These are phyloP conservation scores for Dysidea cf. avara DNA, from an alignment of 37 sponge, comb jelly and placozoan species.

Conservation along the genomic window DNA sequence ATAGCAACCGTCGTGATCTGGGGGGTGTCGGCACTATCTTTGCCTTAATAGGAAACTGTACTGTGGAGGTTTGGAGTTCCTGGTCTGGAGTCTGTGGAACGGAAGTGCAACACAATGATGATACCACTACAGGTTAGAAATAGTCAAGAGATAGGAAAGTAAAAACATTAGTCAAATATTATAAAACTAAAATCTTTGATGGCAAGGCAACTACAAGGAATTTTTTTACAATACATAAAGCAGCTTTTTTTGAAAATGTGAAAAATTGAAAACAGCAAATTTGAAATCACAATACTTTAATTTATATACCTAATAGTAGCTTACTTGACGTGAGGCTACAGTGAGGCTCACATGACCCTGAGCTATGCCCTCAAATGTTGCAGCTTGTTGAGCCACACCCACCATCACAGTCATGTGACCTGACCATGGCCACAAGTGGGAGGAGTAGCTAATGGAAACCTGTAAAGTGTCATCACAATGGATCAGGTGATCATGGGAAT, in stretches of 20 bases:
- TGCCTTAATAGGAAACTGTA: slow-evolving; percentile 81
- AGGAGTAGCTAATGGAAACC: slow-evolving; percentile 83
- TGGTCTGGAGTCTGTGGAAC: slow-evolving; percentile 2
- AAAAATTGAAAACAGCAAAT: too few relatives aligned
- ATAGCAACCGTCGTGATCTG: slow-evolving; percentile 78
- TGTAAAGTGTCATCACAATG: neutral
- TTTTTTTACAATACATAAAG: too few relatives aligned
- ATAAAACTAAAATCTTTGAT: too few relatives aligned
- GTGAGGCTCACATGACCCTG: slow-evolving; percentile 80
- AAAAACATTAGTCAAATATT: neutral
- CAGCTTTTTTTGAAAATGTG: too few relatives aligned
- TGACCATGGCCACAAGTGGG: slow-evolving; percentile 97
- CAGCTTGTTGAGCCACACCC: slow-evolving; percentile 62
- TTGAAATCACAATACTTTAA: too few relatives aligned
- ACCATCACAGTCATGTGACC: slow-evolving; percentile 89
- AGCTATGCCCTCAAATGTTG: slow-evolving; percentile 49
- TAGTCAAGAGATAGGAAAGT: neutral
- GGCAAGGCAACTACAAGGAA: too few relatives aligned
- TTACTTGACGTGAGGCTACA: slow-evolving; percentile 44
- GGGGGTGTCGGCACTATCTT: slow-evolving; percentile 89
- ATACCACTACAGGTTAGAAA: neutral
- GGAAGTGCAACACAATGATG: neutral
- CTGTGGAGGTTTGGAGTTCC: slow-evolving; percentile 51
- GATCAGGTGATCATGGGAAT: neutral
- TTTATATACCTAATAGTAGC: neutral